phyloP scores from a whole-genome alignment of 2,888 invertebrate species.

The Schrankia costaestrigalis region DNA sequence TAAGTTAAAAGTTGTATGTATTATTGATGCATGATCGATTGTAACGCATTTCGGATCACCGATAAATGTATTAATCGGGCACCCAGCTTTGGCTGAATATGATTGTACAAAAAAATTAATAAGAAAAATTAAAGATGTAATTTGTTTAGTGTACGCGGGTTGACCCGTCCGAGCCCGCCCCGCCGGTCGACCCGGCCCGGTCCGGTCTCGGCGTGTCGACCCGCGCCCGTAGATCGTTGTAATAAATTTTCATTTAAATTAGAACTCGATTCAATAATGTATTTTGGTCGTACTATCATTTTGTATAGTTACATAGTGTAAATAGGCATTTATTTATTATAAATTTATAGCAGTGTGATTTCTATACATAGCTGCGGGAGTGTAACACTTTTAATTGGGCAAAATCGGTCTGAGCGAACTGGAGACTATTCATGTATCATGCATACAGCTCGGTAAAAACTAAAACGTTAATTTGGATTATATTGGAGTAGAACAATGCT shows the following conservation, averaged over 20 bases:
- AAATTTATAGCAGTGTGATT: constrained; percentile 79
- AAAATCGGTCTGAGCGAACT: constrained; percentile 66
- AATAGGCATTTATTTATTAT: constrained; percentile 82
- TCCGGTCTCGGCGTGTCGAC: constrained; percentile 38
- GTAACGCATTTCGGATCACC: constrained; percentile 70
- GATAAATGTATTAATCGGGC: constrained; percentile 67
- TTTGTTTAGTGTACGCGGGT: constrained; percentile 57
- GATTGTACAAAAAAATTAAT: constrained; percentile 75
- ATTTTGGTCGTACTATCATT: constrained; percentile 78
- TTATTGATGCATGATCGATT: constrained; percentile 70
- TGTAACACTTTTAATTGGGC: constrained; percentile 65
- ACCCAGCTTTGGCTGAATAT: constrained; percentile 73
- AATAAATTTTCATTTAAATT: constrained; percentile 69
- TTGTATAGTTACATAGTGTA: constrained; percentile 81
- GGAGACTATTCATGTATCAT: constrained; percentile 61
- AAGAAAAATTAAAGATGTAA: constrained; percentile 65
- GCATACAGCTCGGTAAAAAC: constrained; percentile 64
- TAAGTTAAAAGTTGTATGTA: constrained; percentile 77
- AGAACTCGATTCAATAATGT: constrained; percentile 76
- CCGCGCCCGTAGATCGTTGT: constrained; percentile 64
- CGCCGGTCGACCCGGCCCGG: too few species aligned
- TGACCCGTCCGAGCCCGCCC: constrained; percentile 25
- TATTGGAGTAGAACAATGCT: constrained; percentile 78
- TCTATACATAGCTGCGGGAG: constrained; percentile 77
- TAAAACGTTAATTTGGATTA: constrained; percentile 66